phyloP scores from a whole-genome alignment of 2,113 vertebrate genomes.

The Syrrhaptes paradoxus region DNA sequence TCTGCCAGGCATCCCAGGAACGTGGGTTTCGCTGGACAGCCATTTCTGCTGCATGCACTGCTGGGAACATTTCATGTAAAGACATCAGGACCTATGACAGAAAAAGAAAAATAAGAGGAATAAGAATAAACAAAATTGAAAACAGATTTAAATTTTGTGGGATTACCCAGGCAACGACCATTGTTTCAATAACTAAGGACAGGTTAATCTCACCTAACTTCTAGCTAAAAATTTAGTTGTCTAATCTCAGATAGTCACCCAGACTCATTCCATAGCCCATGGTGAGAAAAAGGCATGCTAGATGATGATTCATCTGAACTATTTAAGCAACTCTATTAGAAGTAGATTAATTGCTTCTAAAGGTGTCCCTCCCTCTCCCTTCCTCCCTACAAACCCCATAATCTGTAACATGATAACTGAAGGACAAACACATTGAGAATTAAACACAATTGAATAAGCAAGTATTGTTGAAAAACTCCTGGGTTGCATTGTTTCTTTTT shows the following conservation, averaged over 20 bases:
- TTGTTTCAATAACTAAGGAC: neutral
- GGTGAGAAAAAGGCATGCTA: neutral
- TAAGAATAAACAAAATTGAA: neutral
- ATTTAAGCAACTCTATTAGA: neutral
- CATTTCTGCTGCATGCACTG: constrained; percentile 92
- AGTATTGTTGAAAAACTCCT: neutral
- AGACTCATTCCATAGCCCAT: neutral
- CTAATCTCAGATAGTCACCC: neutral
- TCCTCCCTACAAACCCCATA: neutral
- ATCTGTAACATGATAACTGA: neutral
- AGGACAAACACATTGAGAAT: neutral
- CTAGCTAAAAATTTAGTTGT: neutral
- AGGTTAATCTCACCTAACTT: neutral
- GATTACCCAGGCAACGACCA: neutral
- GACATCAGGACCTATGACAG: constrained; percentile 85
- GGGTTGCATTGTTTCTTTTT: neutral
- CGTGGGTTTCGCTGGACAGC: constrained; percentile 86
- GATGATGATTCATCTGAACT: neutral
- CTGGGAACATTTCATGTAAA: constrained; percentile 92
- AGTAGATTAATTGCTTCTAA: neutral
- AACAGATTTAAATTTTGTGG: neutral
- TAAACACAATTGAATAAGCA: neutral
- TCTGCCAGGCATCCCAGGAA: constrained; percentile 96
- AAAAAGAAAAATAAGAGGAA: neutral
- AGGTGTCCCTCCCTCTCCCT: neutral